Percentiles rank a stretch among this genome's conserved stretches.
Evolutionary conservation across 2,797 vertebrate genomes (phyloP).

Genomic region (Zalophus californianus): DNA sequence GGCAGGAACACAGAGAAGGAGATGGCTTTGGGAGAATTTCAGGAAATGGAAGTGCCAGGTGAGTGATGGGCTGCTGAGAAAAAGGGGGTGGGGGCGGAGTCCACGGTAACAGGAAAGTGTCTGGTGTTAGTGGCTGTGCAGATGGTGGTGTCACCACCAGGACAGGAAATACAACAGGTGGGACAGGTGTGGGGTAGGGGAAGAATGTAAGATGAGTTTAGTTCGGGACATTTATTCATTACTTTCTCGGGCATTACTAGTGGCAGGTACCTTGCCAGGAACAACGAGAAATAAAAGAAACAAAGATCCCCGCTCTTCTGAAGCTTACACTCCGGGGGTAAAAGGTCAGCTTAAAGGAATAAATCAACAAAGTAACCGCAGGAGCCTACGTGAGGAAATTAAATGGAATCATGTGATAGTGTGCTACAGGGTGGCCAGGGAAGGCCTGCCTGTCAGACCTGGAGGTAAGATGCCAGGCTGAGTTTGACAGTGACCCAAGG

Average conservation of each 20-base stretch:
- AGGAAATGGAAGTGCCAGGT: not conserved
- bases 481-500: not conserved
- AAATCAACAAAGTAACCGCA: not conserved
- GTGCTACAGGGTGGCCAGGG: not conserved
- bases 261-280: not conserved
- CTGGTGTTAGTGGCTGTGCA: not conserved
- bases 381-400: not conserved
- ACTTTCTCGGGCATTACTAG: not conserved
- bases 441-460: not conserved
- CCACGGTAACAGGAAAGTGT: not conserved
- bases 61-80: not conserved
- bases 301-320: not conserved
- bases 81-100: not conserved
- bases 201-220: not conserved
- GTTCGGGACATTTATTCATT: not conserved
- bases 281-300: not conserved
- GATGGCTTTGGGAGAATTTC: not conserved
- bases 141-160: not conserved
- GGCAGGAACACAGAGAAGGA: not conserved
- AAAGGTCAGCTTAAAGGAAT: not conserved
- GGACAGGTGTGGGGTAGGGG: conserved; percentile 23
- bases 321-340: not conserved
- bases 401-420: not conserved
- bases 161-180: conserved; percentile 40
- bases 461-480: conserved; percentile 33